phyloP scores from a whole-genome alignment of 2,113 vertebrate genomes.

The Vulpes lagopus region DNA sequence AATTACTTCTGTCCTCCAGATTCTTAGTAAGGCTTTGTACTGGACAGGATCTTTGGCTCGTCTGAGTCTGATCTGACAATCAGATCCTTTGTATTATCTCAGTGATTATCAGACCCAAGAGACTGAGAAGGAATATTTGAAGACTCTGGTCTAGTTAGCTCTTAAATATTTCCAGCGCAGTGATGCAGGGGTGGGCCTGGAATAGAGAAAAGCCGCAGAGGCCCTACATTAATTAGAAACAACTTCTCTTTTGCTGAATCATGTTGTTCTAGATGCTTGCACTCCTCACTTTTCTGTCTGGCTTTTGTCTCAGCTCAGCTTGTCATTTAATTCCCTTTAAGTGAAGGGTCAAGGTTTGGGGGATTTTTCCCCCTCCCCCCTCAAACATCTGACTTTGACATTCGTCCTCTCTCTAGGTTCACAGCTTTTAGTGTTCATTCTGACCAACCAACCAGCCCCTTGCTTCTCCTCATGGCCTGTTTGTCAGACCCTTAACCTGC shows the following conservation, averaged over 20 bases:
- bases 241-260: not conserved
- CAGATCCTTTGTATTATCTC: not conserved
- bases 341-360: not conserved
- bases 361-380: accelerated
- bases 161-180: not conserved
- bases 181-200: not conserved
- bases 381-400: not conserved
- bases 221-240: no score
- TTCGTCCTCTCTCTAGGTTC: not conserved
- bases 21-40: not conserved
- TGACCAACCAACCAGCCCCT: accelerated
- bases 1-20: not conserved
- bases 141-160: no score
- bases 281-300: not conserved
- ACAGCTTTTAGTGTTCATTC: not conserved
- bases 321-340: not conserved
- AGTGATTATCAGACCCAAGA: not conserved
- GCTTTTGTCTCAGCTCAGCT: not conserved
- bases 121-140: not conserved
- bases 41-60: not conserved
- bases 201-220: not conserved
- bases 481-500: not conserved
- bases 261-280: not conserved
- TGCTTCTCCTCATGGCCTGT: not conserved
- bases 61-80: not conserved